A percentile compares a stretch with the other conserved stretches of the same genome.
Conservation (phyloP, 2,113 vertebrate genomes). For the Orycteropus afer region DNA sequence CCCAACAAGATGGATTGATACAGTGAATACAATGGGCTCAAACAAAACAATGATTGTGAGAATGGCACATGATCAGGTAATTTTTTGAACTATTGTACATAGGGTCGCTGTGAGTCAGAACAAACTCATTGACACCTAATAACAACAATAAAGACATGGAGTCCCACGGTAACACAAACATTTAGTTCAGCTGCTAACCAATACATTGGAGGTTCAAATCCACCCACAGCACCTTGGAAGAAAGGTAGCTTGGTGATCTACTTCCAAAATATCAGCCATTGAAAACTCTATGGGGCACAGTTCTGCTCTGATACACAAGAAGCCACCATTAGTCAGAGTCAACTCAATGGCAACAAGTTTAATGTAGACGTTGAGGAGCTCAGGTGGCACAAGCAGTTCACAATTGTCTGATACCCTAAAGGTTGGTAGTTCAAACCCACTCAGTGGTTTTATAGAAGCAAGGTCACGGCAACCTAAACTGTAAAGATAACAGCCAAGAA, state of each 20-base stretch:
- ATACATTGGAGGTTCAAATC: background rate
- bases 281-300: background rate
- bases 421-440: background rate
- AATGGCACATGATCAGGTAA: too few species aligned
- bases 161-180: background rate
- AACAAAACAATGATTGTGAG: too few species aligned
- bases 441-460: background rate
- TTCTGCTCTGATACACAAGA: background rate
- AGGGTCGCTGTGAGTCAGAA: too few species aligned
- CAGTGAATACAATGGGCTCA: too few species aligned
- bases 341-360: background rate
- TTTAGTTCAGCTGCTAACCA: background rate
- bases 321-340: background rate
- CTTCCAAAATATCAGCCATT: background rate
- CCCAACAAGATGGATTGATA: too few species aligned
- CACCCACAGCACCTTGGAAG: background rate
- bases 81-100: too few species aligned
- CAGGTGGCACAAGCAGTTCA: background rate
- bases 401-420: background rate
- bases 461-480: background rate
- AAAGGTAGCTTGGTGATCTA: background rate
- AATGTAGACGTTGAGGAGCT: background rate
- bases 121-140: too few species aligned
- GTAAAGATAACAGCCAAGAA: too few species aligned
- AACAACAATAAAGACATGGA: background rate